Percentiles rank a stretch among this genome's conserved stretches.
Conservation (phyloP, 2,888 invertebrate genomes). For the Trilocha varians region DNA sequence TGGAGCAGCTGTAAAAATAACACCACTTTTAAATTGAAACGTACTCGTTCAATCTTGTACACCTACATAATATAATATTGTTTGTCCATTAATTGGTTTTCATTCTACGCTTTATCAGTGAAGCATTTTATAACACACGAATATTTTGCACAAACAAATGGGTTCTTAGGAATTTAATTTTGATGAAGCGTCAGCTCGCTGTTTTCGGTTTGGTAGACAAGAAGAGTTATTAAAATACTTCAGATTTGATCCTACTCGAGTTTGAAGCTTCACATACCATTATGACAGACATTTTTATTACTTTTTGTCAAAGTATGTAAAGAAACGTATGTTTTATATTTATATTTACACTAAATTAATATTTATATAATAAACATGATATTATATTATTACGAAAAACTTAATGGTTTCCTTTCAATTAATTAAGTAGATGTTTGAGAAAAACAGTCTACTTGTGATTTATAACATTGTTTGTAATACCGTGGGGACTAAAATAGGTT, state of each 20-base stretch:
- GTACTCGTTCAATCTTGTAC: neutral
- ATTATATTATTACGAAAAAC: no score
- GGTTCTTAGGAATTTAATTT: conserved; percentile 32
- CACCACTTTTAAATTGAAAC: neutral
- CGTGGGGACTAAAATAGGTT: no score
- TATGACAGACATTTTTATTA: conserved; percentile 11
- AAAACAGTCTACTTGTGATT: no score
- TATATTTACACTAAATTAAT: no score
- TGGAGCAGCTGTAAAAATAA: conserved; percentile 10
- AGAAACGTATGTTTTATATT: no score
- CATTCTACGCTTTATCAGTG: neutral
- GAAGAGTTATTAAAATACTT: conserved; percentile 51
- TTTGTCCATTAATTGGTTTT: neutral
- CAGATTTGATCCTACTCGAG: conserved; percentile 23
- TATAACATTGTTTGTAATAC: no score
- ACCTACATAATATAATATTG: no score
- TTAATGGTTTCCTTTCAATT: no score
- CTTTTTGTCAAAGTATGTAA: neutral
- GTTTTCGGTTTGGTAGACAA: conserved; percentile 24
- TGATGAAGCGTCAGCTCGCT: conserved; percentile 16
- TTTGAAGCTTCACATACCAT: conserved; percentile 17
- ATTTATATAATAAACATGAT: no score
- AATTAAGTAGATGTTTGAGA: no score
- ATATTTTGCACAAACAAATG: conserved; percentile 13
- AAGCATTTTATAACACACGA: conserved; percentile 5